These are phyloP conservation scores for Drosophila nebulosa DNA, from an alignment of 1,140 invertebrate genomes.

Conservation along the genomic window DNA sequence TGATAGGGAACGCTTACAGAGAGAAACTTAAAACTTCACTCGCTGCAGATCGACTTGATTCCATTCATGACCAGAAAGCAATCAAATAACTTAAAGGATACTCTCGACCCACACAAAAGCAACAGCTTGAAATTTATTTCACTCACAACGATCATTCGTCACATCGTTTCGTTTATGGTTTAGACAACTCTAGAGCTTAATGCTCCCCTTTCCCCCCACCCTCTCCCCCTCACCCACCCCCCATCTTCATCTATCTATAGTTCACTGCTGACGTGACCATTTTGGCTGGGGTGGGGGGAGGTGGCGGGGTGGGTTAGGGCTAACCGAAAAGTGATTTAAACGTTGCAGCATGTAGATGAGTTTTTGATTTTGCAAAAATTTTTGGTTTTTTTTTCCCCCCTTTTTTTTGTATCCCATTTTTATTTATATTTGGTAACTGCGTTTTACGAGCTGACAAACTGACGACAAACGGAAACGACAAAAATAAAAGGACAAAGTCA, in stretches of 20 bases:
- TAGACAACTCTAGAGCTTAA: constrained; percentile 11
- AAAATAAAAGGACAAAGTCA: neutral
- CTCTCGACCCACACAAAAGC: too few species aligned
- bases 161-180: constrained; percentile 43
- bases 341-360: constrained; percentile 50
- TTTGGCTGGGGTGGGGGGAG: neutral
- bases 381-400: constrained; percentile 6
- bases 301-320: neutral
- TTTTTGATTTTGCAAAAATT: constrained; percentile 53
- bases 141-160: constrained; percentile 45
- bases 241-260: too few species aligned
- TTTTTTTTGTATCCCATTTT: constrained; percentile 4
- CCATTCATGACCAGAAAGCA: too few species aligned
- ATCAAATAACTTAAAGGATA: too few species aligned
- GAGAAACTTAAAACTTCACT: too few species aligned
- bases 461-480: constrained; percentile 10
- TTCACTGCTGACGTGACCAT: too few species aligned
- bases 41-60: too few species aligned
- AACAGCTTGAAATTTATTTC: constrained; percentile 39
- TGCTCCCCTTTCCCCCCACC: neutral
- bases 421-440: constrained; percentile 25
- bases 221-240: too few species aligned
- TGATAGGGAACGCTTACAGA: too few species aligned
- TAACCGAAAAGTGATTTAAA: constrained; percentile 45
- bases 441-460: constrained; percentile 69